Percentiles rank a stretch among this genome's conserved stretches.
Evolutionary conservation across 2,113 vertebrate genomes (phyloP).

Genomic region (Ailuropoda melanoleuca): DNA sequence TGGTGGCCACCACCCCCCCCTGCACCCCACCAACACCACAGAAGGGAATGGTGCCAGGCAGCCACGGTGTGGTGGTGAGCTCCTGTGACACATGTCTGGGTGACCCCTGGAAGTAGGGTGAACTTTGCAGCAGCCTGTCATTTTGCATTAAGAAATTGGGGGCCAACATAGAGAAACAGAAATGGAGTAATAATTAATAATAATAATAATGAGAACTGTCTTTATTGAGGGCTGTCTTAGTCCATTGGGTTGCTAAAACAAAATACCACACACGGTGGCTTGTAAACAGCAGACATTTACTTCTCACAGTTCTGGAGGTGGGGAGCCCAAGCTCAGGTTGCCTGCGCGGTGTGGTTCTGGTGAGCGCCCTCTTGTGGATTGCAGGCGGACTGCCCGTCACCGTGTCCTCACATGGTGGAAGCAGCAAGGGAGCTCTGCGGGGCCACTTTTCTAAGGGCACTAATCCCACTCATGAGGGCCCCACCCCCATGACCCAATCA

Average conservation of each 20-base stretch:
- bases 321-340: neutral
- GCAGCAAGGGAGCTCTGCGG: neutral
- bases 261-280: neutral
- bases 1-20: too few species aligned
- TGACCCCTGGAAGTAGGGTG: neutral
- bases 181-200: neutral
- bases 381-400: neutral
- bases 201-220: neutral
- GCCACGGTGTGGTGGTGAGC: neutral
- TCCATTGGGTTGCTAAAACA: neutral
- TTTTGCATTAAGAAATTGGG: neutral
- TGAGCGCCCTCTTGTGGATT: neutral
- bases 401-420: neutral
- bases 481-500: neutral
- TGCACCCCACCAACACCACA: neutral
- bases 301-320: neutral
- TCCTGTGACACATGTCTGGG: neutral
- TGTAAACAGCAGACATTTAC: neutral
- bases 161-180: neutral
- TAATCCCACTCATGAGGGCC: neutral
- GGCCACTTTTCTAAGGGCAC: neutral
- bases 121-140: neutral
- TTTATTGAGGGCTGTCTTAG: neutral
- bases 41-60: neutral
- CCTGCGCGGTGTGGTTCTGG: neutral